Conservation (phyloP, 2,888 invertebrate species). For the Zele albiditarsus region DNA sequence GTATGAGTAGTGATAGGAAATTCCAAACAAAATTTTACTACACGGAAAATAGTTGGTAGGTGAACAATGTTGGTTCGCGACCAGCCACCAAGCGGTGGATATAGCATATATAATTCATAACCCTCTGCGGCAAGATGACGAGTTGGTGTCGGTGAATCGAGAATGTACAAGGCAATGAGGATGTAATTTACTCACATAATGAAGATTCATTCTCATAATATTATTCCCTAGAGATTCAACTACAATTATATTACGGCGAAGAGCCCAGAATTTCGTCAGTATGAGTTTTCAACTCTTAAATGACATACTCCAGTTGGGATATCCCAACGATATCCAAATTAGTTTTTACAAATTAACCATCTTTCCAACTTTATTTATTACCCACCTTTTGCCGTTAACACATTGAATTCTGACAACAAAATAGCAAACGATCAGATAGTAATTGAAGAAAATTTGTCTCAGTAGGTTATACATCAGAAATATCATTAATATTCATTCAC, state of each 20-base stretch:
- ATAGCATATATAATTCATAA: conserved; percentile 38
- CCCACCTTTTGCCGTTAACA: too few relatives aligned
- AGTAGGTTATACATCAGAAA: too few relatives aligned
- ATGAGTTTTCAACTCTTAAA: too few relatives aligned
- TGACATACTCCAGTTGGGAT: too few relatives aligned
- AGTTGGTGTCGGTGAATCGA: background rate
- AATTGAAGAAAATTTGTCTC: too few relatives aligned
- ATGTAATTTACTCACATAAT: conserved; percentile 45
- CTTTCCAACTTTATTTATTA: too few relatives aligned
- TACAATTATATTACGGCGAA: background rate
- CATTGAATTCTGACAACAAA: too few relatives aligned
- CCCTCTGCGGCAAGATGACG: conserved; percentile 35
- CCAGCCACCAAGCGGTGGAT: conserved; percentile 14
- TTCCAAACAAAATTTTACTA: too few relatives aligned
- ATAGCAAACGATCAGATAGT: too few relatives aligned
- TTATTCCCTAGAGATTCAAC: conserved; percentile 3
- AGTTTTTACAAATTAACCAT: too few relatives aligned
- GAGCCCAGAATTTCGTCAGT: background rate
- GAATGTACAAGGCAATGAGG: conserved; percentile 2
- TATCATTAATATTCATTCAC: too few relatives aligned
- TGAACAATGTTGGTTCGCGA: conserved; percentile 13
- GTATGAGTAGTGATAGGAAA: background rate
- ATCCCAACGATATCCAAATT: too few relatives aligned
- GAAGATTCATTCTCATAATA: conserved; percentile 24
- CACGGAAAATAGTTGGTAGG: background rate